Evolutionary conservation across 2,888 invertebrate genomes (phyloP), one percentile per base, ranked within the genome.

Genomic region (Alsophila aescularia): DNA sequence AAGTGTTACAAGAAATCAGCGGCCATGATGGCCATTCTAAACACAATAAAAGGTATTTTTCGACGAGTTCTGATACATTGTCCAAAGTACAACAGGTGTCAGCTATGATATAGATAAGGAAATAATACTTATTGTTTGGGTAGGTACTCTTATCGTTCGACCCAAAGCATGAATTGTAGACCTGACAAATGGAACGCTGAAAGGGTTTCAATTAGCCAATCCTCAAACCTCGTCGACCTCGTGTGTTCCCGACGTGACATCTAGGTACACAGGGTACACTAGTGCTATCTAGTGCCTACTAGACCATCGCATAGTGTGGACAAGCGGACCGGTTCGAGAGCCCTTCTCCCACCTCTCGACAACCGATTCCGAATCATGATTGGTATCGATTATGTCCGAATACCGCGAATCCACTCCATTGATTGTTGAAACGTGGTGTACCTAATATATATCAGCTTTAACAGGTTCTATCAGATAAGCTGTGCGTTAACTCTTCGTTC

Each of bases 281-380:
- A 72, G 74, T 45, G 41, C 16, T 45, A 31, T 55, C 55, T 50
- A 55, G 55, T 56, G 50, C 43, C 73, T 70, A 71, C 81, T 81
- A 78, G 75, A 77, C 65, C 64, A 67, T 42, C 43, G 67, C 72
- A 37, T 42, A 52, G 75, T 72, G 75, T 74, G 67, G 71, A 70
- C 73, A 73, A 72, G 75, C 73, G 77, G 74, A 64, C 68, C 64
- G 66, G 66, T 70, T 77, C 67, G 71, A 84, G 83, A 67, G 77
- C 72, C 58, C 80, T 81, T 69, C 66, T 69, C 66, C 49, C 61
- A 60, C 62, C 73, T 75, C 81, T 83, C 77, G 73, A 84, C 79
- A 79, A 74, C 75, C 77, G 84, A 84, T 77, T 82, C 79, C 73
- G 72, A 83, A 74, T 75, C 80, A 72, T 70, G 77, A 75, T 78